Evolutionary conservation across 1,140 invertebrate genomes (phyloP).

Genomic region (Mercenaria mercenaria): DNA sequence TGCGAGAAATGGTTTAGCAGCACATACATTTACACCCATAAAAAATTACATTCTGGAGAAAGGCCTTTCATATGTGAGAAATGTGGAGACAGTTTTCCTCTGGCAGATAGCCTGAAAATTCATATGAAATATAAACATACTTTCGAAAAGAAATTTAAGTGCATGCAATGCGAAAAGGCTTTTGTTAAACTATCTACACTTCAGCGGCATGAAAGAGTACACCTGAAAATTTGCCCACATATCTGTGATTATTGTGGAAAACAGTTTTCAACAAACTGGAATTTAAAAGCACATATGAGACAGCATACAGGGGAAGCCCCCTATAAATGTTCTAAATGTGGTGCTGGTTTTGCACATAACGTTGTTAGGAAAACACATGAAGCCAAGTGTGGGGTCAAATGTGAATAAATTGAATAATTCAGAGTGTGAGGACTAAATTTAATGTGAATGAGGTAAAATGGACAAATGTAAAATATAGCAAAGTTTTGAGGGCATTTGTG

Average conservation of each 20-base stretch:
- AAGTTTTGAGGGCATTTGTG: too few relatives aligned
- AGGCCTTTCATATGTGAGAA: constrained; percentile 1
- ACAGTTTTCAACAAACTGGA: constrained; percentile 7
- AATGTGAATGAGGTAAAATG: too few relatives aligned
- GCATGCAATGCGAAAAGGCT: constrained; percentile 13
- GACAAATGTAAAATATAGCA: too few relatives aligned
- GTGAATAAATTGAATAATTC: too few relatives aligned
- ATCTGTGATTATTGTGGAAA: constrained; percentile 22
- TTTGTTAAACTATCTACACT: background rate
- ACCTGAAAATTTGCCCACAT: background rate
- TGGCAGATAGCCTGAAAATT: background rate
- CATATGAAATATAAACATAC: constrained; percentile 14
- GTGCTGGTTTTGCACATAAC: constrained; percentile 18
- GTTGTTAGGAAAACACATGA: constrained; percentile 34
- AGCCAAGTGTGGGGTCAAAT: constrained; percentile 37
- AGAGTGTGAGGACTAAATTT: too few relatives aligned
- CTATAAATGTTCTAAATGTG: constrained; percentile 4
- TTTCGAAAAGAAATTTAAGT: background rate
- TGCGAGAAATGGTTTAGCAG: background rate
- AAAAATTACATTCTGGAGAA: background rate
- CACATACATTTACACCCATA: background rate
- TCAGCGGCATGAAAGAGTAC: background rate
- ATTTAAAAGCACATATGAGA: constrained; percentile 30
- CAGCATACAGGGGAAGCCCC: constrained; percentile 21
- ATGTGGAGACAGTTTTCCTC: background rate